These are phyloP conservation scores for Piaya cayana DNA, from an alignment of 2,113 vertebrate genomes.

Conservation along the genomic window DNA sequence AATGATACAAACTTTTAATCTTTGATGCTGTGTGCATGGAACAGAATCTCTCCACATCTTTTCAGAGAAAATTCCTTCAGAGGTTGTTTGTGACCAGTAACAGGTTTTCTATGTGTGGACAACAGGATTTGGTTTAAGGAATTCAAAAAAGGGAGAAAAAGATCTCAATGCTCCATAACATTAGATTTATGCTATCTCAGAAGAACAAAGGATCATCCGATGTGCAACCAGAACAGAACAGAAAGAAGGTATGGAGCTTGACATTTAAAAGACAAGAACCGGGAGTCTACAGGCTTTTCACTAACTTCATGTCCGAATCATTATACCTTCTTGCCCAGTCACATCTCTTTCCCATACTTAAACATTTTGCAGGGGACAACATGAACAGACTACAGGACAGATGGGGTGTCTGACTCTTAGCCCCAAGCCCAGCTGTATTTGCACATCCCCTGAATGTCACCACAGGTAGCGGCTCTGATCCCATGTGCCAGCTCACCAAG, in stretches of 20 bases:
- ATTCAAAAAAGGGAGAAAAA: not conserved
- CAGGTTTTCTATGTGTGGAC: not conserved
- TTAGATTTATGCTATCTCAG: not conserved
- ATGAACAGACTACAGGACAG: not conserved
- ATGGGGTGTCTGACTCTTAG: not conserved
- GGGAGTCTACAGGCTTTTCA: not conserved
- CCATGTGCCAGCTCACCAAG: accelerated
- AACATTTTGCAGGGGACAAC: not conserved
- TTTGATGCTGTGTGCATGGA: not conserved
- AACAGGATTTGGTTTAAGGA: not conserved
- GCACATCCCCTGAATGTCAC: not conserved
- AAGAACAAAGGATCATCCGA: not conserved
- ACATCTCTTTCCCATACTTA: not conserved
- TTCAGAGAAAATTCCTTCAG: not conserved
- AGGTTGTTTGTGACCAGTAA: not conserved
- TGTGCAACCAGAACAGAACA: not conserved
- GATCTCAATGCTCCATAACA: accelerated
- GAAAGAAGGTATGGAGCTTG: not conserved
- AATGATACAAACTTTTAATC: not conserved
- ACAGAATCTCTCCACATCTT: not conserved
- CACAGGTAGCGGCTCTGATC: not conserved
- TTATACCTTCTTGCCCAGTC: not conserved
- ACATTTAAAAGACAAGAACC: not conserved
- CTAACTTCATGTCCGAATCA: not conserved
- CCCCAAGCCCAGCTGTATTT: not conserved